These are phyloP conservation scores for Polydrusus pterygomalis DNA, from an alignment of 2,888 invertebrate genomes.

Conservation along the genomic window DNA sequence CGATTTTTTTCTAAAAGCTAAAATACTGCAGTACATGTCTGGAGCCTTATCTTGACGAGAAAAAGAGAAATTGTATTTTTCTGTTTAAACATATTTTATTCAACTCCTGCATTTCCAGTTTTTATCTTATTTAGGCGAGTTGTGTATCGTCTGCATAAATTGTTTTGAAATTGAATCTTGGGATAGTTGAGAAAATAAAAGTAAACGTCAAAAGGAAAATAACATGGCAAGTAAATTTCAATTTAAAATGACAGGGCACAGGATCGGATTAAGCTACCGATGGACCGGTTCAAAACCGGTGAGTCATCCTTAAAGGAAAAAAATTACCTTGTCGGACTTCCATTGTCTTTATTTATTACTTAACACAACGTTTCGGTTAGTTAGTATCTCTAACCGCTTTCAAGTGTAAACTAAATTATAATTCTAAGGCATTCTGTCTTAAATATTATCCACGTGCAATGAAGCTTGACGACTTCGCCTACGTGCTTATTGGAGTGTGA, in stretches of 20 bases:
- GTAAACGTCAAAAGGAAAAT: not conserved
- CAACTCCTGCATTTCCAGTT: slow-evolving; percentile 6
- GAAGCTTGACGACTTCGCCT: too few relatives aligned
- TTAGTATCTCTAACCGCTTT: too few relatives aligned
- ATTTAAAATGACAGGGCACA: not conserved
- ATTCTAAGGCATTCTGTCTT: too few relatives aligned
- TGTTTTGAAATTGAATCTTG: slow-evolving; percentile 13
- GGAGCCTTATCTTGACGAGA: slow-evolving; percentile 46
- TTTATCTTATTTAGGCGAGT: slow-evolving; percentile 43
- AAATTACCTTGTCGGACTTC: too few relatives aligned
- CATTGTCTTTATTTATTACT: too few relatives aligned
- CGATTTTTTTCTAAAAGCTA: slow-evolving; percentile 20
- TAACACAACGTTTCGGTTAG: too few relatives aligned
- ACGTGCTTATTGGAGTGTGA: too few relatives aligned
- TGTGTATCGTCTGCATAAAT: slow-evolving; percentile 19
- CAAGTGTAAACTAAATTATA: too few relatives aligned
- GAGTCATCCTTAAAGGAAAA: too few relatives aligned
- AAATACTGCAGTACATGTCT: slow-evolving; percentile 39
- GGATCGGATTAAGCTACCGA: too few relatives aligned
- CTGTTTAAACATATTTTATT: slow-evolving; percentile 39
- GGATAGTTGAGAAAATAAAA: not conserved
- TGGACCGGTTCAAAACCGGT: too few relatives aligned
- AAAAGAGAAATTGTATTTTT: slow-evolving; percentile 48
- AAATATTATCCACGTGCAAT: too few relatives aligned
- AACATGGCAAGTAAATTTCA: not conserved